phyloP scores from a whole-genome alignment of 2,888 invertebrate genomes.

The Oscheius sp. region DNA sequence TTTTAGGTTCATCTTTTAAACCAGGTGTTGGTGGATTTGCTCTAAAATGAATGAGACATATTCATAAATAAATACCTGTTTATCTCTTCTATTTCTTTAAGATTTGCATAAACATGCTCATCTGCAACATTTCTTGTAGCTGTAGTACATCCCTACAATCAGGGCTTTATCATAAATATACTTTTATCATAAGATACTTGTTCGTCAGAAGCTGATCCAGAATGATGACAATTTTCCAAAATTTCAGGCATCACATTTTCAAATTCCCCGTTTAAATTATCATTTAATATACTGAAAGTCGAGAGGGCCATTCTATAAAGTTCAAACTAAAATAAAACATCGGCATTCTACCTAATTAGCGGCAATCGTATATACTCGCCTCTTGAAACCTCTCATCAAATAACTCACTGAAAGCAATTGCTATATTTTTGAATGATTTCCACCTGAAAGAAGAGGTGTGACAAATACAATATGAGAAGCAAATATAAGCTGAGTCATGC shows the following conservation, averaged over 20 bases:
- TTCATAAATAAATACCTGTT: conserved; percentile 37
- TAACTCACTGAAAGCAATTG: too few species aligned
- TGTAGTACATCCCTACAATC: neutral
- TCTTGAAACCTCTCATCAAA: too few species aligned
- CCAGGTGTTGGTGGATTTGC: conserved; percentile 61
- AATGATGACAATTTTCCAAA: neutral
- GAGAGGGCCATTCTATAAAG: neutral
- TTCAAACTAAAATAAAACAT: too few species aligned
- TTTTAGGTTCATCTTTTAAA: conserved; percentile 46
- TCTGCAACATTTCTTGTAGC: conserved; percentile 34
- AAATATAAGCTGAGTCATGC: too few species aligned
- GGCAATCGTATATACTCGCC: too few species aligned
- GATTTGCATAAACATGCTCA: conserved; percentile 66
- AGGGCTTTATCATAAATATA: neutral
- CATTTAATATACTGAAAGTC: neutral
- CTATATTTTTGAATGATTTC: too few species aligned
- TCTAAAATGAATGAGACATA: conserved; percentile 32
- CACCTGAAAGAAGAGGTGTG: too few species aligned
- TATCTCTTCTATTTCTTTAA: conserved; percentile 64
- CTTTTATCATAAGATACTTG: neutral
- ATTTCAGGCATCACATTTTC: neutral
- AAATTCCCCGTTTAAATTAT: neutral
- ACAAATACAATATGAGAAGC: too few species aligned
- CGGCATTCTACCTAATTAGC: too few species aligned
- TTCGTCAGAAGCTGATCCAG: conserved; percentile 9